A percentile compares a stretch with the other conserved stretches of the same genome.
phyloP scores from a whole-genome alignment of 2,113 vertebrate species.

The Hypocryptadius cinnamomeus region DNA sequence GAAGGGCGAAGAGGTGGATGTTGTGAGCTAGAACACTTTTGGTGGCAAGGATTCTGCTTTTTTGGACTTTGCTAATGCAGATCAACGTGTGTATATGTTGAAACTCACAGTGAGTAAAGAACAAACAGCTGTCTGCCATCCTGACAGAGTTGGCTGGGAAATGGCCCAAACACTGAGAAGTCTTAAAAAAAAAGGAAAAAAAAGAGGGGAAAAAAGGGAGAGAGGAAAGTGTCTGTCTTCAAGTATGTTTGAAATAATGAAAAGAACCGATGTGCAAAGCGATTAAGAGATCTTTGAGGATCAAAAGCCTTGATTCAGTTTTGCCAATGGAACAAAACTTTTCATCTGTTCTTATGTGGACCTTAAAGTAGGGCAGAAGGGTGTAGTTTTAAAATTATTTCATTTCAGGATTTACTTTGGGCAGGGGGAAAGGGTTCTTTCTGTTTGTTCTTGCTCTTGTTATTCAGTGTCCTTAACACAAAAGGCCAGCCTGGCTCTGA shows the following conservation, averaged over 20 bases:
- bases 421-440: conserved; percentile 60
- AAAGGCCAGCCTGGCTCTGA: conserved; percentile 65
- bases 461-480: conserved; percentile 50
- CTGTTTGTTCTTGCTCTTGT: conserved; percentile 68
- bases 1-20: not conserved
- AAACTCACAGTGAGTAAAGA: not conserved
- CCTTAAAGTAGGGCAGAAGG: conserved; percentile 70
- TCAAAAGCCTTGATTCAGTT: conserved; percentile 61
- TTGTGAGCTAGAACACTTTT: not conserved
- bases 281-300: conserved; percentile 65
- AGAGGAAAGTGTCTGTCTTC: conserved; percentile 18
- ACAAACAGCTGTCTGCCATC: not conserved
- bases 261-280: conserved; percentile 54
- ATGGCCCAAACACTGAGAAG: conserved; percentile 5
- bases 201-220: not conserved
- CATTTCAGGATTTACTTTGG: conserved; percentile 69
- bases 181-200: not conserved
- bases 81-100: not conserved
- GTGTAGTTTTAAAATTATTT: conserved; percentile 64
- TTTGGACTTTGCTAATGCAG: not conserved
- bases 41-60: not conserved
- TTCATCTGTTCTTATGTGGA: conserved; percentile 66
- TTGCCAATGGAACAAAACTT: conserved; percentile 56
- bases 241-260: conserved; percentile 59
- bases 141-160: not conserved